Base-by-base conservation (phyloP, 2,888 invertebrate genomes). In the Drosophila anomalata region DNA sequence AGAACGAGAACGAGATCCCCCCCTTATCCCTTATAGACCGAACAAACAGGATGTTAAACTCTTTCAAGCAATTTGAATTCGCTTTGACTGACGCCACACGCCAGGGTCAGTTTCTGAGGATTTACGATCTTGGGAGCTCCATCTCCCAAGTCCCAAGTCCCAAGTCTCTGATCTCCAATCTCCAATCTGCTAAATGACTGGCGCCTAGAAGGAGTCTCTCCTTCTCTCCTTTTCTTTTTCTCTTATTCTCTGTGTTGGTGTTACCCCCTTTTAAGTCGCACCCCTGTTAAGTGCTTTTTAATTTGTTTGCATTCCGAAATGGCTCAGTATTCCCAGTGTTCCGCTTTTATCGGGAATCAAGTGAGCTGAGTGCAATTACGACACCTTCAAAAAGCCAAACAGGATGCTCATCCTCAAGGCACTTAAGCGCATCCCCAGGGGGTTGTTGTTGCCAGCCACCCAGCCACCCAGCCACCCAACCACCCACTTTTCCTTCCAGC, bases 61-160 rank as follows among this genome's bases (percentile, higher is more conserved):
- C 61, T 53, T 70, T 67, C 68, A 68, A 71, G 69, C 76, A 85
- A 76, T 78, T 83, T 77, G 78, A 78, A 87, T 79, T 78, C 75
- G 75, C 70, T 84, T 84, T 89, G 88, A 89, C 88, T 89, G 88
- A 89, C 89, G 88, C 88, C 88, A 89, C 88, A 89, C 89, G 88
- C 87, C 88, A 89, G 77, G 67, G 60, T 68, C 61, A 47, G 60
- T 57, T 42, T 75, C 74, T 31, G 44, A 73, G 78, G 77, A 80
- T 80, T 80, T 79, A 80, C 80, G 79, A 82, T 39, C 48, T 33
- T 5, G 14, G 17, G 42, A 29, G n/a, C 20, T 24, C 20, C 36
- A 29, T 42, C n/a, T 29, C 33, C 36, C 29, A 11, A 4, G 14
- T 24, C 7, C 51, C 50, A 12, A 5, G 5, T n/a, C n/a, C 5